Conservation (phyloP, 2,797 vertebrate genomes). For the Sebastes dallii region DNA sequence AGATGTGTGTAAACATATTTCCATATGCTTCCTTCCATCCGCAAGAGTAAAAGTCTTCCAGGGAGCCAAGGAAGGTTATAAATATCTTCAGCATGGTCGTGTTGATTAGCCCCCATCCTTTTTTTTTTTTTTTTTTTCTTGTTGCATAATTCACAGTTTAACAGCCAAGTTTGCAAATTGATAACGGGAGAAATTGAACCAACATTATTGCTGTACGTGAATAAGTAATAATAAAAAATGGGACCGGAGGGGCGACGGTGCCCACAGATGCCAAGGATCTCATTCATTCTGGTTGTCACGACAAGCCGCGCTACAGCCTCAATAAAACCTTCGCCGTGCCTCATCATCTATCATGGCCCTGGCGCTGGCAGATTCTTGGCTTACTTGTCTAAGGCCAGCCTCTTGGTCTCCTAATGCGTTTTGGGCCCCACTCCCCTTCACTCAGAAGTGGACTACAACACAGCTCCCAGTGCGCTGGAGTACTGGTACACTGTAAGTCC, state of each 20-base stretch:
- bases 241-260: conserved; percentile 22
- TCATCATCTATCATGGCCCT: conserved; percentile 63
- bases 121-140: background rate
- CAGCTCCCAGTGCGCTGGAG: conserved; percentile 9
- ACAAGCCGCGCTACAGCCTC: conserved; percentile 39
- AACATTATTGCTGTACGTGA: conserved; percentile 57
- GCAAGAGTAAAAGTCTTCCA: background rate
- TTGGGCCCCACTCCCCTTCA: background rate
- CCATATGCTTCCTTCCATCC: conserved; percentile 30
- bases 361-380: conserved; percentile 65
- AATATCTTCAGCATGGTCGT: conserved; percentile 26
- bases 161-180: conserved; percentile 63
- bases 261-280: conserved; percentile 52
- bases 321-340: conserved; percentile 55
- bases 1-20: conserved; percentile 3
- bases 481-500: conserved; percentile 20
- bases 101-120: conserved; percentile 46
- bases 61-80: conserved; percentile 29
- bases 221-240: conserved; percentile 67
- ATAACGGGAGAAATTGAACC: conserved; percentile 54
- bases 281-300: conserved; percentile 60
- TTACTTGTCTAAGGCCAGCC: conserved; percentile 19
- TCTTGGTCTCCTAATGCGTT: conserved; percentile 32
- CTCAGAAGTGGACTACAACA: conserved; percentile 7
- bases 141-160: conserved; percentile 67